phyloP scores from a whole-genome alignment of 2,888 invertebrate genomes.

The Lasioglossum marginatum region DNA sequence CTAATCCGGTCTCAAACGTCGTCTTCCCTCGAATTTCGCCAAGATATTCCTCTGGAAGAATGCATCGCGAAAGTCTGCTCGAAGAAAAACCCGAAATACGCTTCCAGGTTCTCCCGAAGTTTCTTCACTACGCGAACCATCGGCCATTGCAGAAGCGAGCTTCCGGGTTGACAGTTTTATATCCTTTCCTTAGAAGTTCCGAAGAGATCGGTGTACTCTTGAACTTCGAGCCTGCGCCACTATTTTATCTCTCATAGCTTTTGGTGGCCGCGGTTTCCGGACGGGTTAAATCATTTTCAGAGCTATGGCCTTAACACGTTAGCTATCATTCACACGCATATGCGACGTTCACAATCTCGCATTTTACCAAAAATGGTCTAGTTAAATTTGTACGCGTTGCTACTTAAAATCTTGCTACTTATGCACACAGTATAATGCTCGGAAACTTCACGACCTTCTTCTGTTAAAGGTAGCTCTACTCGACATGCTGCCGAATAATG shows the following conservation, averaged over 20 bases:
- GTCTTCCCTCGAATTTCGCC: background rate
- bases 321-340: too few species aligned
- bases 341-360: too few species aligned
- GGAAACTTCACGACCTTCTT: too few species aligned
- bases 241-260: background rate
- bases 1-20: background rate
- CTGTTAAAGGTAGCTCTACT: too few species aligned
- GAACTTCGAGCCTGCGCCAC: background rate
- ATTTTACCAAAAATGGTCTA: background rate
- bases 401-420: background rate
- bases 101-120: background rate
- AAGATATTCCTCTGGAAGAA: background rate
- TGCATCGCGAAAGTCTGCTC: background rate
- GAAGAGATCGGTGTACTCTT: background rate
- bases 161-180: background rate
- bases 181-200: background rate
- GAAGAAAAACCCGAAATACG: background rate
- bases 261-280: background rate
- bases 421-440: too few species aligned
- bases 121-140: background rate
- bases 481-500: too few species aligned
- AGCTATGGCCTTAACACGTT: too few species aligned
- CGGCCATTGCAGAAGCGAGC: background rate
- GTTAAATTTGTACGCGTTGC: background rate
- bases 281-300: background rate